phyloP scores from a whole-genome alignment of 2,888 invertebrate species.

The Nymphalis c-album region DNA sequence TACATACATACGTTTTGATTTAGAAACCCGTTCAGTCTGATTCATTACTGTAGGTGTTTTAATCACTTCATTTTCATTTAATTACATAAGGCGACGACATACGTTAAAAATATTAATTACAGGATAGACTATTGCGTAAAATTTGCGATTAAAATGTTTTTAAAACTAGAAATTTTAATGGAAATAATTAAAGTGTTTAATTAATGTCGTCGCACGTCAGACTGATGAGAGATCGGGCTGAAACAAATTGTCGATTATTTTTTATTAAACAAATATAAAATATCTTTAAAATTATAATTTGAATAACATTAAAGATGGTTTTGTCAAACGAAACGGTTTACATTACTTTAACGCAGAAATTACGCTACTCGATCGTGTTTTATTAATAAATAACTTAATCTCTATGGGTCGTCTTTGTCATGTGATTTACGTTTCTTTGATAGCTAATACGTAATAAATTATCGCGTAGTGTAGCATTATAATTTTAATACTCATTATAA shows the following conservation, averaged over 20 bases:
- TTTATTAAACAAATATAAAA: too few relatives aligned
- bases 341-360: neutral
- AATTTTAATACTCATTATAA: too few relatives aligned
- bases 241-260: too few relatives aligned
- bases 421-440: constrained; percentile 67
- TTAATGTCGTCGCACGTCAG: too few relatives aligned
- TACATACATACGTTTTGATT: neutral
- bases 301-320: too few relatives aligned
- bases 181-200: too few relatives aligned
- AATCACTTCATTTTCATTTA: constrained; percentile 7
- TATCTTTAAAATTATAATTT: too few relatives aligned
- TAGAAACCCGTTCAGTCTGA: constrained; percentile 1
- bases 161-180: too few relatives aligned
- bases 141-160: neutral
- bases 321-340: too few relatives aligned
- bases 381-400: constrained; percentile 71
- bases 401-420: constrained; percentile 47
- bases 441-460: constrained; percentile 46
- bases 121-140: neutral
- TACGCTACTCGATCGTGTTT: constrained; percentile 22
- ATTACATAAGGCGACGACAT: constrained; percentile 5
- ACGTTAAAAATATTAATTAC: neutral
- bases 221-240: too few relatives aligned
- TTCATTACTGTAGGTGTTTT: constrained; percentile 1
- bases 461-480: neutral